Percentiles rank a stretch among this genome's conserved stretches.
phyloP scores from a whole-genome alignment of 2,888 invertebrate species.

The Eilema griseolum region DNA sequence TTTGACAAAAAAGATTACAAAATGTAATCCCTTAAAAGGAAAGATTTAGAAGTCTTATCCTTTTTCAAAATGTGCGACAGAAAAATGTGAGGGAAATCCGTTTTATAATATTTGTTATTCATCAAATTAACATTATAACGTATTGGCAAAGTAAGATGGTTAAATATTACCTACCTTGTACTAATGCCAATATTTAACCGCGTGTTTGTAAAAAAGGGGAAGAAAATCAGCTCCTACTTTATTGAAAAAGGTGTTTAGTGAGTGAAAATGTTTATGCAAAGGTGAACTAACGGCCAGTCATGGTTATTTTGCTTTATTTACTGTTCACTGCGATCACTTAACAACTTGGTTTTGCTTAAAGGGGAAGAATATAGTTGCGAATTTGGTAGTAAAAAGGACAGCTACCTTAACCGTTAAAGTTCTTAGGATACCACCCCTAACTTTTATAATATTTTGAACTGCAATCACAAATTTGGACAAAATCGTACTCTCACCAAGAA shows the following conservation, averaged over 20 bases:
- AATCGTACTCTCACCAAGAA: too few relatives aligned
- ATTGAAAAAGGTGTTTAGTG: too few relatives aligned
- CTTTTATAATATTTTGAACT: too few relatives aligned
- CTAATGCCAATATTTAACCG: background rate
- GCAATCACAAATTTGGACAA: too few relatives aligned
- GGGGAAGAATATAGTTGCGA: background rate
- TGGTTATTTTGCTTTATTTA: background rate
- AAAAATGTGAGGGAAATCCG: slow-evolving; percentile 37
- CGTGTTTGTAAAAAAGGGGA: background rate
- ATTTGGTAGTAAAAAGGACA: too few relatives aligned
- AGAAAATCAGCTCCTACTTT: background rate
- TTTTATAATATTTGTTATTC: slow-evolving; percentile 33
- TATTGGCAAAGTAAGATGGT: slow-evolving; percentile 15
- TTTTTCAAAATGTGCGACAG: slow-evolving; percentile 45
- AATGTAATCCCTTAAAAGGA: slow-evolving; percentile 47
- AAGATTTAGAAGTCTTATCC: slow-evolving; percentile 46
- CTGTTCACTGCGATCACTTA: background rate
- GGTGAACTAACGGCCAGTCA: background rate
- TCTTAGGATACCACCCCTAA: too few relatives aligned
- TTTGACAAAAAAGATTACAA: slow-evolving; percentile 45
- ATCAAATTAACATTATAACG: slow-evolving; percentile 23
- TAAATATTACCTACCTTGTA: slow-evolving; percentile 6
- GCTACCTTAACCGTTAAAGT: too few relatives aligned
- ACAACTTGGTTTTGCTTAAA: background rate
- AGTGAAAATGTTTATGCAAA: slow-evolving; percentile 1